Evolutionary conservation across 2,113 vertebrate genomes (phyloP), one percentile per base, ranked within the genome.

Genomic region (Vimba vimba): DNA sequence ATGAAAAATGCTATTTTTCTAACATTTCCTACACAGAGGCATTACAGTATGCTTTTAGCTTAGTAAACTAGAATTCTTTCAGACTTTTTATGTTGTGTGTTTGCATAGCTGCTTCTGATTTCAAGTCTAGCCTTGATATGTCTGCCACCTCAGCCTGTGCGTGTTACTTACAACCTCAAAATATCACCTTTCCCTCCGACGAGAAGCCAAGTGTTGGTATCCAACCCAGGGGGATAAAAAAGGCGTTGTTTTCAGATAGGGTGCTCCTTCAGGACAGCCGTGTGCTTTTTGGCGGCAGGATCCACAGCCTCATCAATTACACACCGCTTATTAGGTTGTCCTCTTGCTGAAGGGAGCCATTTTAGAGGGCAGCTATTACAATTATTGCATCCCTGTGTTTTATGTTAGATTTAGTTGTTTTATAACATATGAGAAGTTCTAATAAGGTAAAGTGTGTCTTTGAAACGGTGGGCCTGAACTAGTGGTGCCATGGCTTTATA

Each of bases 351-450:
- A 88, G 89, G 89, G 84, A 88, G 88, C 89, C 91, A 88, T 91
- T 92, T 93, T 82, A 87, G 87, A 69, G 86, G 88, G 62, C 80
- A 89, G 90, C 91, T 90, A 91, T 94, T 93, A 90, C 89, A 93
- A 92, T 94, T 93, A 94, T 93, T 93, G 91, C 88, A 90, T 92
- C 90, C 89, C 87, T 62, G 82, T 89, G 85, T 89, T 90, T 90
- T 92, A 89, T 66, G 86, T 85, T 86, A 81, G 88, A 91, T 93
- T 91, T 89, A 87, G 91, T 92, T 91, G 88, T 90, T 92, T 91
- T 88, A 91, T 87, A 86, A 85, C 89, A 84, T 85, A 87, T 89
- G 83, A 81, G 27, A 59, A 84, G 89, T 89, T 90, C 86, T 89
- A 88, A 83, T 90, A 89, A 92, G 92, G 91, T 93, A 91, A 89